These are phyloP conservation scores for Protaetia brevitarsis DNA, from an alignment of 1,140 invertebrate genomes.

Conservation along the genomic window DNA sequence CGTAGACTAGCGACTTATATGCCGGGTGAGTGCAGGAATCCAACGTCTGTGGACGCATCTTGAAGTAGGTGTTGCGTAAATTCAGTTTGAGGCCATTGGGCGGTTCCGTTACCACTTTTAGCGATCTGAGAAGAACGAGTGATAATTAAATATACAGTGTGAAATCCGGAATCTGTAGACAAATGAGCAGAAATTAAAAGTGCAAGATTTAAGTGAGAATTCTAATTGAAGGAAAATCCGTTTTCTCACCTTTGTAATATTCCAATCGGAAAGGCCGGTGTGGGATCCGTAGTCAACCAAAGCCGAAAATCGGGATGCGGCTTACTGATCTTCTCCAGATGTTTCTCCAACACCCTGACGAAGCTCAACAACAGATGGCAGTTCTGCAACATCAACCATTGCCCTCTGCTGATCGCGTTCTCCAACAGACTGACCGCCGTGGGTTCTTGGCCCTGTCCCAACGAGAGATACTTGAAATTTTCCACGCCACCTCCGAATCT, in stretches of 20 bases:
- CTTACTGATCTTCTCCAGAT: slow-evolving; percentile 71
- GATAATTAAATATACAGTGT: too few relatives aligned
- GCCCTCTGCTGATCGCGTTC: slow-evolving; percentile 68
- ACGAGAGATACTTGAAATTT: slow-evolving; percentile 77
- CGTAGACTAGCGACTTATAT: slow-evolving; percentile 77
- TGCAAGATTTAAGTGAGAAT: not conserved
- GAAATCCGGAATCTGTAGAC: too few relatives aligned
- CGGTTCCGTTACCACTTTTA: slow-evolving; percentile 80
- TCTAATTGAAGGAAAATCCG: not conserved
- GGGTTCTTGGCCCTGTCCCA: slow-evolving; percentile 86
- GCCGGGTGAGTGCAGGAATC: slow-evolving; percentile 68
- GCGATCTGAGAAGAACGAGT: not conserved
- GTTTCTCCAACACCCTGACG: slow-evolving; percentile 75
- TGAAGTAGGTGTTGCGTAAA: slow-evolving; percentile 83
- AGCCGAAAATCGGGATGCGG: slow-evolving; percentile 88
- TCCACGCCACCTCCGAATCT: slow-evolving; percentile 63
- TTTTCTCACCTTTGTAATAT: slow-evolving; percentile 68
- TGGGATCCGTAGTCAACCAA: slow-evolving; percentile 88
- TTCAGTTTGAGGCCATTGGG: slow-evolving; percentile 88
- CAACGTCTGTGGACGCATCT: slow-evolving; percentile 68
- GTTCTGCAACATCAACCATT: slow-evolving; percentile 89
- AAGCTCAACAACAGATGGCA: slow-evolving; percentile 83
- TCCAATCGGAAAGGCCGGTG: slow-evolving; percentile 80
- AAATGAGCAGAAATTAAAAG: too few relatives aligned
- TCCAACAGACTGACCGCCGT: slow-evolving; percentile 72